A percentile compares a stretch with the other conserved stretches of the same genome.
These are phyloP conservation scores for Dynastes hyllus DNA, from an alignment of 2,888 invertebrate species.

Conservation along the genomic window DNA sequence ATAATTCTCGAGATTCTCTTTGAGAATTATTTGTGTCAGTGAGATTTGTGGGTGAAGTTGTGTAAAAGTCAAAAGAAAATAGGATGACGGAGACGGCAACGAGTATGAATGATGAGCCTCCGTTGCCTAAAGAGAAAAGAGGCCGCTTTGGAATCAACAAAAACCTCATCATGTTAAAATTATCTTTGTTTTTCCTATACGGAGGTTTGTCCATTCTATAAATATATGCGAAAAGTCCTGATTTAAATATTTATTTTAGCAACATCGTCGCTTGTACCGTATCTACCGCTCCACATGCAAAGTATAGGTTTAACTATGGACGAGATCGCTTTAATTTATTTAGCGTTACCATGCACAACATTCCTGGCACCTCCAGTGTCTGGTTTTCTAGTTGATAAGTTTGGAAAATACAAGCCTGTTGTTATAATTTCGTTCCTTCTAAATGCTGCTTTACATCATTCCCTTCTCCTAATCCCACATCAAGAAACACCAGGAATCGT, in stretches of 20 bases:
- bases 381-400: constrained; percentile 89
- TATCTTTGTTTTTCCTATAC: constrained; percentile 88
- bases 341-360: constrained; percentile 89
- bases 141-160: constrained; percentile 74
- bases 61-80: background rate
- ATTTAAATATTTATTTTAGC: constrained; percentile 71
- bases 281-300: constrained; percentile 93
- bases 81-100: constrained; percentile 49
- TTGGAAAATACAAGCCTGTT: constrained; percentile 89
- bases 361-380: constrained; percentile 90
- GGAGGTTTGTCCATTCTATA: constrained; percentile 74
- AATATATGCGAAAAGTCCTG: background rate
- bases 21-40: constrained; percentile 35
- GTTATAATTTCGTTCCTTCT: constrained; percentile 85
- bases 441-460: constrained; percentile 86
- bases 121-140: constrained; percentile 40
- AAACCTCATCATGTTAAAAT: constrained; percentile 86
- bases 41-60: constrained; percentile 27
- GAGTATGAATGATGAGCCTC: constrained; percentile 37
- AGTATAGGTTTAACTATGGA: constrained; percentile 89
- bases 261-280: constrained; percentile 88
- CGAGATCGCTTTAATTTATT: constrained; percentile 90
- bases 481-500: constrained; percentile 85
- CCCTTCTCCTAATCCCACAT: constrained; percentile 85
- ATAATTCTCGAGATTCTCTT: constrained; percentile 28